phyloP scores from a whole-genome alignment of 2,113 vertebrate species.

The Papio anubis region DNA sequence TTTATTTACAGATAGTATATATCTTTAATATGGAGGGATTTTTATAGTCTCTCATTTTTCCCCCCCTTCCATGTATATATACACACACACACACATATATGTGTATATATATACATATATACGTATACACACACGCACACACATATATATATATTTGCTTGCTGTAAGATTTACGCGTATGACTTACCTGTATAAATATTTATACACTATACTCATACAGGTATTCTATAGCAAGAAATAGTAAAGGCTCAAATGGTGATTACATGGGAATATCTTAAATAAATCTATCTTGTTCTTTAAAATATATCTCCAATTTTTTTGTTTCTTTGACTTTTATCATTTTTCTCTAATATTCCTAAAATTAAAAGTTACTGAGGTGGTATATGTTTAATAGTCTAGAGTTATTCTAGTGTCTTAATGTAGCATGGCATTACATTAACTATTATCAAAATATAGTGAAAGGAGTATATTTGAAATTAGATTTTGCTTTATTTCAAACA shows the following conservation, averaged over 20 bases:
- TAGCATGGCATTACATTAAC: not conserved
- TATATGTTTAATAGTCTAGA: not conserved
- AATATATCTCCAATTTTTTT: not conserved
- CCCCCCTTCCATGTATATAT: fast-evolving
- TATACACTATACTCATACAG: not conserved
- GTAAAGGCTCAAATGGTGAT: not conserved
- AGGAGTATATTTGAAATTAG: not conserved
- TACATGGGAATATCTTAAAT: not conserved
- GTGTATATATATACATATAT: fast-evolving
- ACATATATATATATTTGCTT: not conserved
- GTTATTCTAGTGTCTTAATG: not conserved
- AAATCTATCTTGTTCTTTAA: not conserved
- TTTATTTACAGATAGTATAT: conserved; percentile 19
- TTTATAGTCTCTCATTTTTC: not conserved
- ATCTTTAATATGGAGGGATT: not conserved
- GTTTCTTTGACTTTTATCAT: not conserved
- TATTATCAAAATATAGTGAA: not conserved
- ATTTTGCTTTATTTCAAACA: not conserved
- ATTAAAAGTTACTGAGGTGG: not conserved
- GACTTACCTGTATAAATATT: not conserved
- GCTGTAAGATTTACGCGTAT: not conserved
- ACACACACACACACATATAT: fast-evolving
- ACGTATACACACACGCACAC: too few species aligned
- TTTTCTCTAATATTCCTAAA: not conserved
- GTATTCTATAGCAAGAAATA: not conserved